Evolutionary conservation across 2,113 vertebrate genomes (phyloP).

Genomic region (Saccopteryx bilineata): DNA sequence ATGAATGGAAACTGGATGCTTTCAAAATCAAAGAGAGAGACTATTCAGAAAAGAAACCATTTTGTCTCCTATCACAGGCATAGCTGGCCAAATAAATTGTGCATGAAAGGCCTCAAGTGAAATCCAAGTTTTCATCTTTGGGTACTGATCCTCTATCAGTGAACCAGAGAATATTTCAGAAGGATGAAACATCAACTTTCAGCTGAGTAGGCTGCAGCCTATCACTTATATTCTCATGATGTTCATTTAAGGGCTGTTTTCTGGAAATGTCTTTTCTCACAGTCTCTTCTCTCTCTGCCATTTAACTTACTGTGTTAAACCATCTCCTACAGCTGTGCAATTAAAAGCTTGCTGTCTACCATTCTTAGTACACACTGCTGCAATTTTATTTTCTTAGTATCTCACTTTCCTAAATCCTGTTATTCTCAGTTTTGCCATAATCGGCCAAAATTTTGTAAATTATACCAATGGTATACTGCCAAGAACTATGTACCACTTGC

Average conservation of each 20-base stretch:
- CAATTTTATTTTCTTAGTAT: slow-evolving; percentile 63
- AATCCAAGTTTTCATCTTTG: slow-evolving; percentile 34
- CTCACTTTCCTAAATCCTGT: slow-evolving; percentile 44
- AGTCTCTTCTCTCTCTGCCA: background rate
- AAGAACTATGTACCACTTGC: slow-evolving; percentile 42
- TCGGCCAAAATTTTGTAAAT: slow-evolving; percentile 69
- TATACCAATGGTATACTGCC: slow-evolving; percentile 70
- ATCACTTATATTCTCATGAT: slow-evolving; percentile 47
- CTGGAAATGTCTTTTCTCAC: slow-evolving; percentile 37
- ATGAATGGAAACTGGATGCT: slow-evolving; percentile 22
- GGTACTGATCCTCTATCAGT: slow-evolving; percentile 18
- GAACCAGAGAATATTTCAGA: slow-evolving; percentile 61
- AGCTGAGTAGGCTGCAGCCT: background rate
- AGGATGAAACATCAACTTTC: slow-evolving; percentile 35
- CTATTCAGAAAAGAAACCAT: background rate
- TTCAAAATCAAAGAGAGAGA: slow-evolving; percentile 27
- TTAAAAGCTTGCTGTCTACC: slow-evolving; percentile 44
- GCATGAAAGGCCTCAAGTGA: slow-evolving; percentile 7
- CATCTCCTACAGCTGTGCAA: slow-evolving; percentile 25
- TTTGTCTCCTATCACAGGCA: background rate
- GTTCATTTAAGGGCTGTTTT: slow-evolving; percentile 46
- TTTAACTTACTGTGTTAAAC: slow-evolving; percentile 67
- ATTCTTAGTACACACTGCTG: background rate
- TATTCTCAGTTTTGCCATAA: slow-evolving; percentile 72
- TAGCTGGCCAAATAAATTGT: slow-evolving; percentile 6